Evolutionary conservation across 2,113 vertebrate genomes (phyloP).

Genomic region (Gallinago undulata): DNA sequence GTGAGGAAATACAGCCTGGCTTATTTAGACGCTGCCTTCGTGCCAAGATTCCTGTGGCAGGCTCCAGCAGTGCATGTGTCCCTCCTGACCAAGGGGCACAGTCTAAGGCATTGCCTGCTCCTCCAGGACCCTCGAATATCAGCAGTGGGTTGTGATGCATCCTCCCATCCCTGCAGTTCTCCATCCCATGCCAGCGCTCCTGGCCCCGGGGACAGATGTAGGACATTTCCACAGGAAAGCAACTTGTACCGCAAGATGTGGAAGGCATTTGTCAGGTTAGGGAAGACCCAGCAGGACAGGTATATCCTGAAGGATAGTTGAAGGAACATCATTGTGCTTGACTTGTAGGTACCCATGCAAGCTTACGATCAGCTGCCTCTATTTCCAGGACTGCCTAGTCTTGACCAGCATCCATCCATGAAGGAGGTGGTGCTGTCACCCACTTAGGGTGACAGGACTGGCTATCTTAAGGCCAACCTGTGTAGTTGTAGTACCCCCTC

Average conservation of each 20-base stretch:
- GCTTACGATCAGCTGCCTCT: neutral
- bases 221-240: neutral
- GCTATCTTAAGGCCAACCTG: neutral
- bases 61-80: accelerated
- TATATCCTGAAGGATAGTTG: neutral
- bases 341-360: neutral
- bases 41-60: neutral
- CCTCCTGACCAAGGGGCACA: neutral
- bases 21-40: neutral
- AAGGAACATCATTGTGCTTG: neutral
- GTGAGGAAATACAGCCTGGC: neutral
- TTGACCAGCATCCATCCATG: neutral
- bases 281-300: neutral
- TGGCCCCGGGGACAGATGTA: too few relatives aligned
- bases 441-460: neutral
- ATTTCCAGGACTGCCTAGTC: neutral
- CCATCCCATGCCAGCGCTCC: neutral
- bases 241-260: neutral
- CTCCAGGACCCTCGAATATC: neutral
- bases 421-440: neutral
- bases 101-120: neutral
- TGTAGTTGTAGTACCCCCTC: accelerated
- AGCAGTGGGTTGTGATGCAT: neutral
- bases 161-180: neutral
- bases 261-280: neutral